Base-by-base conservation (phyloP, 1,140 invertebrate species). In the Drosophila pandora region DNA sequence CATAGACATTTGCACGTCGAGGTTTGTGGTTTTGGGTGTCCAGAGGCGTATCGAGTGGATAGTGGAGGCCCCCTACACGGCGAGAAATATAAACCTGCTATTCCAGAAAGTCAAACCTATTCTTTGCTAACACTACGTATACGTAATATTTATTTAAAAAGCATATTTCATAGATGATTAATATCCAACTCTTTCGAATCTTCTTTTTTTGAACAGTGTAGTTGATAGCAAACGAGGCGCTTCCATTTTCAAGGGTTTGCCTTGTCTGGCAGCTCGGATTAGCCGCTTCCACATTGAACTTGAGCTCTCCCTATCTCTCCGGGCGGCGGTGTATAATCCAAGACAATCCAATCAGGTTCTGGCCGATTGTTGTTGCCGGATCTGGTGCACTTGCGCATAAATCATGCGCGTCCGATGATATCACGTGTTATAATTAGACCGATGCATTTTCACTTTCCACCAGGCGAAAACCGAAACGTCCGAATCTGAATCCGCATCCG, bases 241-340 rank as follows among this genome's bases (percentile, higher is more conserved):
- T 79, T 87, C 83, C 79, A 85, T 88, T 87, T 85, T 68, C 82
- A 87, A 88, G 82, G 82, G 82, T 71, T 87, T 45, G 82, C 82
- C 82, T 87, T 87, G 82, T 88, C 82, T 87, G 79, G 83, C 78
- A 50, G 49, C 70, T 87, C 83, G 70, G 61, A 69, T 87, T 87
- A 64, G 75, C 75, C 41, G 75, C 68, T 70, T 79, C 63, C 60
- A 59, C 83, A 82, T 87, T 87, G 82, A 87, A 87, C 82, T 87
- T 87, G 82, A 87, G 82, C 73, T 56, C 57, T 61, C 34, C 23
- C 39, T 39, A 37, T 57, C 43, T 54, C 23, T 21, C 45, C 22
- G 63, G 48, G 30, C 25, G 59, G 12, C 17, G 48, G 39, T 23
- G 57, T 28, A 70, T 64, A 50, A 69, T 21, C 53, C 22, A 41